Conservation (phyloP, 2,113 vertebrate genomes). For the Elephas maximus region DNA sequence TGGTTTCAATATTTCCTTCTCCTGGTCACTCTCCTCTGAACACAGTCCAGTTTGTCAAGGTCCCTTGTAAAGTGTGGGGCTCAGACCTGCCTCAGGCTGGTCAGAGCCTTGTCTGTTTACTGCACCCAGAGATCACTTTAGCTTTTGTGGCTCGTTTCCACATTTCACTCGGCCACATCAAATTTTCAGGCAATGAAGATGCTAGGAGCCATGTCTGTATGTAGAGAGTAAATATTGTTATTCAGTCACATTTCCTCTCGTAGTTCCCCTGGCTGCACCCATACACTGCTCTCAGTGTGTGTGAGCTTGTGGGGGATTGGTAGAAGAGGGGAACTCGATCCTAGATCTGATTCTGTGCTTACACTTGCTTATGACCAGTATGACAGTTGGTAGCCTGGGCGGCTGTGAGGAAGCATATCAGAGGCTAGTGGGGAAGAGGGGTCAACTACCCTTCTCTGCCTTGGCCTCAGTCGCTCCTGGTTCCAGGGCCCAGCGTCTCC, state of each 20-base stretch:
- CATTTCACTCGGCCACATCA: background rate
- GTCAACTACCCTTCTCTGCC: background rate
- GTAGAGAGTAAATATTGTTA: background rate
- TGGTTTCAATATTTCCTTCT: background rate
- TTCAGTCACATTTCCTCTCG: background rate
- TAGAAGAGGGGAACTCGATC: background rate
- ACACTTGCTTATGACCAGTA: background rate
- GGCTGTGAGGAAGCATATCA: background rate
- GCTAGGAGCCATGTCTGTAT: accelerated
- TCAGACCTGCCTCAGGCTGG: background rate
- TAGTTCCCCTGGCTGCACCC: background rate
- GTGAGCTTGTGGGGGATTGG: background rate
- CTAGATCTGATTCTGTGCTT: background rate
- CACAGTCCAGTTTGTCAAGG: background rate
- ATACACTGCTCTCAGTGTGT: background rate
- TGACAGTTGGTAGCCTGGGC: background rate
- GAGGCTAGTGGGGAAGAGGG: background rate
- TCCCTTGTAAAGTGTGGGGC: background rate
- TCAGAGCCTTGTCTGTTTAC: background rate
- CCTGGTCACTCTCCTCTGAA: background rate
- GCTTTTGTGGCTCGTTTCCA: background rate
- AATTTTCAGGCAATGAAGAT: background rate
- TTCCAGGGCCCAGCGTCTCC: background rate
- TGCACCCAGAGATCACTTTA: background rate
- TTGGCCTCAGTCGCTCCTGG: background rate